A percentile compares a stretch with the other conserved stretches of the same genome.
phyloP scores from a whole-genome alignment of 2,797 vertebrate species.

The Adelosebastes latens region DNA sequence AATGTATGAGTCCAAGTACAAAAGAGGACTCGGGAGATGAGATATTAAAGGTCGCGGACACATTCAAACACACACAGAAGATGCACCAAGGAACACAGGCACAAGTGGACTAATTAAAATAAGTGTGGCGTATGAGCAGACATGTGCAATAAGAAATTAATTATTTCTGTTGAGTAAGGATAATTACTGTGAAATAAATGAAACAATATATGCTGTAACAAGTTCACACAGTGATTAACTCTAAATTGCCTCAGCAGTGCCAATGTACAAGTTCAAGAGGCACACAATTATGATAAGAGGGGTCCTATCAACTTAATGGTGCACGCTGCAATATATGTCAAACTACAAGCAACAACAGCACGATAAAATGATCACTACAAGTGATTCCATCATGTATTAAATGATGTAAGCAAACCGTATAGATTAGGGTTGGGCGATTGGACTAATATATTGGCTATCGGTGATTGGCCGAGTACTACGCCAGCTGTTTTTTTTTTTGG shows the following conservation, averaged over 20 bases:
- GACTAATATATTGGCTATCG: too few relatives aligned
- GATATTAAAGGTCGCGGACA: constrained; percentile 30
- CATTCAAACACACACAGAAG: background rate
- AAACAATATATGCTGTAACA: background rate
- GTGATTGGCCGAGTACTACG: too few relatives aligned
- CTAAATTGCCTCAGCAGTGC: background rate
- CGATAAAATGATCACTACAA: background rate
- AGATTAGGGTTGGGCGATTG: too few relatives aligned
- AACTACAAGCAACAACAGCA: background rate
- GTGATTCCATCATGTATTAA: background rate
- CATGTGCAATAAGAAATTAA: background rate
- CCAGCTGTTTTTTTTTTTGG: too few relatives aligned
- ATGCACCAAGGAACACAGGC: background rate
- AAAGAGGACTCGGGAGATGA: background rate
- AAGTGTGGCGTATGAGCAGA: background rate
- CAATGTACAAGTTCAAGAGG: background rate
- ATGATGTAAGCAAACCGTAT: background rate
- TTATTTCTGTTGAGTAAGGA: background rate
- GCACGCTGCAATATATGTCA: background rate
- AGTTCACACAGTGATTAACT: constrained; percentile 1
- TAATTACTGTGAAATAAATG: constrained; percentile 4
- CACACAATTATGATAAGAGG: background rate
- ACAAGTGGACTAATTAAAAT: background rate
- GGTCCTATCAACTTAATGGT: background rate
- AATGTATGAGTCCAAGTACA: constrained; percentile 4